Conservation (phyloP, 1,140 invertebrate species). For the Phortica variegata region DNA sequence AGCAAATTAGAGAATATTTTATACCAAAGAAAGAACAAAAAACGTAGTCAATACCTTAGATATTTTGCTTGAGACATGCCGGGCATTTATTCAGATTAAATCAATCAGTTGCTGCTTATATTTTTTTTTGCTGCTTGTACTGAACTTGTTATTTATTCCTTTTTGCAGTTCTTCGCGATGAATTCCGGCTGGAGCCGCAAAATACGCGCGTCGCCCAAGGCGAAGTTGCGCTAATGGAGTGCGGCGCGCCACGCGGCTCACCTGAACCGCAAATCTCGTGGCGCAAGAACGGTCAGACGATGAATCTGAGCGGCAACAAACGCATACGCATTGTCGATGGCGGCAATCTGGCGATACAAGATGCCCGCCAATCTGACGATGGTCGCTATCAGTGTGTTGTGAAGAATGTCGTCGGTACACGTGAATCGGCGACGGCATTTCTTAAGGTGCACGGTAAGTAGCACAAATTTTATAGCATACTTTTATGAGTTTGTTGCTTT, state of each 20-base stretch:
- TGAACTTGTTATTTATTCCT: background rate
- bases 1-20: too few species aligned
- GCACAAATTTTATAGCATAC: background rate
- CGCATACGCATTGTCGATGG: slow-evolving; percentile 76
- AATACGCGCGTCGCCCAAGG: slow-evolving; percentile 76
- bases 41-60: too few species aligned
- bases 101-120: too few species aligned
- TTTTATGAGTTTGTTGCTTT: background rate
- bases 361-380: slow-evolving; percentile 75
- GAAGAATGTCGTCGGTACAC: slow-evolving; percentile 76
- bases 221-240: slow-evolving; percentile 82
- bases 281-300: slow-evolving; percentile 79
- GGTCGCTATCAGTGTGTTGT: slow-evolving; percentile 84
- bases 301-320: slow-evolving; percentile 64
- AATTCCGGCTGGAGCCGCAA: slow-evolving; percentile 78
- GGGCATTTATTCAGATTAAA: slow-evolving; percentile 51
- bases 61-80: too few species aligned
- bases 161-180: slow-evolving; percentile 73
- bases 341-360: slow-evolving; percentile 79
- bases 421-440: slow-evolving; percentile 73
- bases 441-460: slow-evolving; percentile 79
- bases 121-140: slow-evolving; percentile 1
- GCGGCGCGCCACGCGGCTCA: slow-evolving; percentile 80
- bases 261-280: slow-evolving; percentile 81
- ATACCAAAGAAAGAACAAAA: too few species aligned